A percentile compares a stretch with the other conserved stretches of the same genome.
Conservation (phyloP, 2,797 vertebrate species). For the Scleropages formosus region DNA sequence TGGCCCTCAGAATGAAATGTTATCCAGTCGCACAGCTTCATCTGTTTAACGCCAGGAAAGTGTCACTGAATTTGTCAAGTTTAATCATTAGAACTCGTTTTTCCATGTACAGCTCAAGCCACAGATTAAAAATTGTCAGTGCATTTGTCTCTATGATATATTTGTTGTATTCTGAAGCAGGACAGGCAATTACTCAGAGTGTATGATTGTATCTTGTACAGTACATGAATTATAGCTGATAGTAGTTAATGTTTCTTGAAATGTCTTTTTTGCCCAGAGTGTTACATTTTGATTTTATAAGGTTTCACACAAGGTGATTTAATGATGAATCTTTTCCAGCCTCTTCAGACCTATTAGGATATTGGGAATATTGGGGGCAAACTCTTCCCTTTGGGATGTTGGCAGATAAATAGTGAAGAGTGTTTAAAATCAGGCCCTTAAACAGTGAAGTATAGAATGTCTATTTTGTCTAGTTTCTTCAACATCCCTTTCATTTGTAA, state of each 20-base stretch:
- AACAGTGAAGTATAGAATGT: no score
- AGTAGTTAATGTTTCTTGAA: not conserved
- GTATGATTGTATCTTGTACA: not conserved
- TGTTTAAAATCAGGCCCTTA: no score
- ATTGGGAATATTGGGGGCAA: not conserved
- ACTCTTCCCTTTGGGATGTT: not conserved
- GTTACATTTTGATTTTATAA: not conserved
- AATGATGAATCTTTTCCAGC: not conserved
- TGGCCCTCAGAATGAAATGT: not conserved
- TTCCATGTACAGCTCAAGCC: not conserved
- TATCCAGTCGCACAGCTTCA: not conserved
- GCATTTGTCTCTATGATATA: not conserved
- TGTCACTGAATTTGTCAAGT: not conserved
- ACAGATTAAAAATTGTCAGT: not conserved
- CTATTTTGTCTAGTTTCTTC: not conserved
- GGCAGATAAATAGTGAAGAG: not conserved
- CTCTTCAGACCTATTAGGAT: not conserved
- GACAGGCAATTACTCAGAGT: constrained; percentile 15
- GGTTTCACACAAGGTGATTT: not conserved
- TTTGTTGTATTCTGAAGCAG: not conserved
- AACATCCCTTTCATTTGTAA: not conserved
- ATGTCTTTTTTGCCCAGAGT: not conserved
- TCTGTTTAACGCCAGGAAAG: constrained; percentile 1
- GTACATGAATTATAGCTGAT: constrained; percentile 5
- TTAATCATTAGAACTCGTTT: not conserved